Evolutionary conservation across 2,888 invertebrate species (phyloP).

Genomic region (Lingula anatina): DNA sequence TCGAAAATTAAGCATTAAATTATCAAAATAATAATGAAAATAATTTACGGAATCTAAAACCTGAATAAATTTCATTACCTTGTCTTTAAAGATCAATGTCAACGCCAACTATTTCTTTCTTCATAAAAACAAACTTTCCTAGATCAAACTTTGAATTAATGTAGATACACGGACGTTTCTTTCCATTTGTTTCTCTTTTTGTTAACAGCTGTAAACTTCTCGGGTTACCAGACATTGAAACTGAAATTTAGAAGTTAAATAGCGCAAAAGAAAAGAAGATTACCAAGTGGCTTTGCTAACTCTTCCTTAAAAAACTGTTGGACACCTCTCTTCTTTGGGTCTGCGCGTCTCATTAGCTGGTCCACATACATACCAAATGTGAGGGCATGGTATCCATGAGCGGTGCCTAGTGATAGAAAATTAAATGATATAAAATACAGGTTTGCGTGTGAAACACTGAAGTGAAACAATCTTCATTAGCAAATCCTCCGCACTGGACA

Average conservation of each 20-base stretch:
- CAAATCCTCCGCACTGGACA: too few species aligned
- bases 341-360: constrained; percentile 41
- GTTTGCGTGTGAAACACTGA: too few species aligned
- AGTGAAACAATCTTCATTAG: too few species aligned
- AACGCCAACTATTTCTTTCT: too few species aligned
- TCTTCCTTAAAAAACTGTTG: constrained; percentile 38
- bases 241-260: not conserved
- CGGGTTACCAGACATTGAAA: too few species aligned
- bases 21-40: too few species aligned
- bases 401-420: constrained; percentile 3
- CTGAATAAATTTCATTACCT: too few species aligned
- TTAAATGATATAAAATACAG: not conserved
- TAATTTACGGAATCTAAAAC: too few species aligned
- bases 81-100: too few species aligned
- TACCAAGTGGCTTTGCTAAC: constrained; percentile 19
- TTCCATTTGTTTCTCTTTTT: not conserved
- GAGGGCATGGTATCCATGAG: constrained; percentile 46
- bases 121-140: too few species aligned
- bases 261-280: not conserved
- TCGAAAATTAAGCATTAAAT: too few species aligned
- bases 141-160: too few species aligned
- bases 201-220: not conserved
- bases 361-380: constrained; percentile 47
- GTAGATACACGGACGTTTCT: not conserved
- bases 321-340: constrained; percentile 32